phyloP scores from a whole-genome alignment of 92 coral and sea anemone species.

The Chrysogorgia sp. region DNA sequence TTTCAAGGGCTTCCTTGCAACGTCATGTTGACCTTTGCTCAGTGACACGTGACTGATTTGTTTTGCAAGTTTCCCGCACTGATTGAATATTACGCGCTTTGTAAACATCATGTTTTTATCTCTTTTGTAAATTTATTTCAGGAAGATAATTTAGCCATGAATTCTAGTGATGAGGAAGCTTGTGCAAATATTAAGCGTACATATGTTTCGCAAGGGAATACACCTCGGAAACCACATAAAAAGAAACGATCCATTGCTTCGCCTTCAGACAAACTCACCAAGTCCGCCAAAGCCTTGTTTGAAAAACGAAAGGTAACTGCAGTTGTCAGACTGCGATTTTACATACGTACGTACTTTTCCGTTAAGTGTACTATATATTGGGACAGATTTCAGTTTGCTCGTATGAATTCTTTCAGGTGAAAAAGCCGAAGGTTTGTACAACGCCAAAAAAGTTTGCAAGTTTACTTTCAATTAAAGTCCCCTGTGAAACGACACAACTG shows the following conservation, averaged over 20 bases:
- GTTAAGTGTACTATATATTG: too few species aligned
- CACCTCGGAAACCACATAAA: conserved; percentile 46
- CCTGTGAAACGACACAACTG: conserved; percentile 64
- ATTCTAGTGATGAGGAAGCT: not conserved
- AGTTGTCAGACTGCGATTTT: too few species aligned
- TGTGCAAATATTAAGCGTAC: conserved; percentile 20
- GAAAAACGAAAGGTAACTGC: conserved; percentile 21
- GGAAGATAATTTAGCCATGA: not conserved
- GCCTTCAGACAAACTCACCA: not conserved
- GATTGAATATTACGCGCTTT: too few species aligned
- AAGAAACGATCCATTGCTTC: conserved; percentile 35
- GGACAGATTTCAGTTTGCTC: not conserved
- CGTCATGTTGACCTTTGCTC: not conserved
- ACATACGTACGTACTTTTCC: too few species aligned
- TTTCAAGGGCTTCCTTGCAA: not conserved
- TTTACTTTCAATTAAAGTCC: conserved; percentile 30
- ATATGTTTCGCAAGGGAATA: conserved; percentile 42
- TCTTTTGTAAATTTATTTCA: not conserved
- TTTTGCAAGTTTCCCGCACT: too few species aligned
- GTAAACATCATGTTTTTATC: too few species aligned
- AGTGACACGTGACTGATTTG: not conserved
- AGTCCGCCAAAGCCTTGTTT: conserved; percentile 17
- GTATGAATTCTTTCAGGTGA: not conserved
- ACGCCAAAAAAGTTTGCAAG: conserved; percentile 21
- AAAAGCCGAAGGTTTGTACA: conserved; percentile 26